phyloP scores from a whole-genome alignment of 2,113 vertebrate genomes.

The Pagrus major region DNA sequence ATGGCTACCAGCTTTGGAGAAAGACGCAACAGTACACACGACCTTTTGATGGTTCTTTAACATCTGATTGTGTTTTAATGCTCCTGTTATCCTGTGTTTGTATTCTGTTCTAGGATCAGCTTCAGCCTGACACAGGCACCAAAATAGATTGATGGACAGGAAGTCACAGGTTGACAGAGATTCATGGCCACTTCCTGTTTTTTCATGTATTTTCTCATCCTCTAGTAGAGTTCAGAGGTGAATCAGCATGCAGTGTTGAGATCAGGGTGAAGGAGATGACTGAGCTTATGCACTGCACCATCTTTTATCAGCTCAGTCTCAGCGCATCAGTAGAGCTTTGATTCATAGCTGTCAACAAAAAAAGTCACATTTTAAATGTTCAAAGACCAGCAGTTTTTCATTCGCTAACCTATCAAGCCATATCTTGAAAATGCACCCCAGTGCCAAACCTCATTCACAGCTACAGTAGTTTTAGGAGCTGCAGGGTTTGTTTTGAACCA shows the following conservation, averaged over 20 bases:
- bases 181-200: conserved; percentile 66
- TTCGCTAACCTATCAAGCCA: conserved; percentile 32
- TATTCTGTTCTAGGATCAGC: not conserved
- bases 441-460: conserved; percentile 52
- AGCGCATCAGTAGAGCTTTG: not conserved
- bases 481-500: conserved; percentile 59
- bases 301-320: conserved; percentile 12
- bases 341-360: conserved; percentile 2
- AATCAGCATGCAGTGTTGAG: not conserved
- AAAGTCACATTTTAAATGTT: conserved; percentile 17
- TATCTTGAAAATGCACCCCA: conserved; percentile 31
- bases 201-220: conserved; percentile 33
- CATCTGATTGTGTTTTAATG: conserved; percentile 60
- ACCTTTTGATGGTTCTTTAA: conserved; percentile 9
- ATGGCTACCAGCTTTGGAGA: conserved; percentile 14
- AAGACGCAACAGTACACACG: not conserved
- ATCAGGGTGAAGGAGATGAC: conserved; percentile 14
- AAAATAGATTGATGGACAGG: conserved; percentile 69
- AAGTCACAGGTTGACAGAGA: conserved; percentile 64
- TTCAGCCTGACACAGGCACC: conserved; percentile 21
- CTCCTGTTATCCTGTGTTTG: conserved; percentile 45
- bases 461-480: conserved; percentile 48
- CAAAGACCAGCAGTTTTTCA: conserved; percentile 22
- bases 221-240: conserved; percentile 43
- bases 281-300: not conserved